Conservation (phyloP, 2,888 invertebrate genomes). For the Troilus luridus region DNA sequence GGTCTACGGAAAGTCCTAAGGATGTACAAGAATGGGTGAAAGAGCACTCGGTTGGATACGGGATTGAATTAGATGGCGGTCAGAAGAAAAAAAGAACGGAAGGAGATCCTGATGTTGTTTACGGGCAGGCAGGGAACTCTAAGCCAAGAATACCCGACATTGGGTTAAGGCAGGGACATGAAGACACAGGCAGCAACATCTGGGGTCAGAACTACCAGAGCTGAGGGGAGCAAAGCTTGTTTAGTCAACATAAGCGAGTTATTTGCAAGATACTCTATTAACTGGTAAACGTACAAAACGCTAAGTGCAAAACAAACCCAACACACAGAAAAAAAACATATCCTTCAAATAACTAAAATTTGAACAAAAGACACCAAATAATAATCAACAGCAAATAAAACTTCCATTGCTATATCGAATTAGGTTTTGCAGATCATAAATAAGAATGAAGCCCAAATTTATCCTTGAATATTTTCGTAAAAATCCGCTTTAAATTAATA, state of each 20-base stretch:
- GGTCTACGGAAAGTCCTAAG: not conserved
- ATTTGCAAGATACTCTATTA: not conserved
- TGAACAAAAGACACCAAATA: too few species aligned
- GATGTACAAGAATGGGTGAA: constrained; percentile 35
- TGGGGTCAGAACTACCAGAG: not conserved
- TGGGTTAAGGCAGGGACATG: constrained; percentile 64
- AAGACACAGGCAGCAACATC: constrained; percentile 60
- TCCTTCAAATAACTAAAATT: too few species aligned
- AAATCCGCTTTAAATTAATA: too few species aligned
- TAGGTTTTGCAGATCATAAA: too few species aligned
- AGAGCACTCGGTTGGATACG: constrained; percentile 53
- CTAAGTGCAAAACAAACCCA: too few species aligned
- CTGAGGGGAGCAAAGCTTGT: not conserved
- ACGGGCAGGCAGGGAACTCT: constrained; percentile 49
- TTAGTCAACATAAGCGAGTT: not conserved
- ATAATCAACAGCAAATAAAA: too few species aligned
- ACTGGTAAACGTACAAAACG: not conserved
- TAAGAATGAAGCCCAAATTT: too few species aligned
- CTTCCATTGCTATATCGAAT: too few species aligned
- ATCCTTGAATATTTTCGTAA: too few species aligned
- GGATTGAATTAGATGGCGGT: constrained; percentile 42
- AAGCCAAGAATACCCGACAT: constrained; percentile 62
- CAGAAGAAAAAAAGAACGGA: constrained; percentile 14
- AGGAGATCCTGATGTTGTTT: constrained; percentile 44
- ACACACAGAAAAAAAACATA: too few species aligned